Evolutionary conservation across 2,113 vertebrate species (phyloP), one percentile per base, ranked within the genome.

Genomic region (Tetrax tetrax): DNA sequence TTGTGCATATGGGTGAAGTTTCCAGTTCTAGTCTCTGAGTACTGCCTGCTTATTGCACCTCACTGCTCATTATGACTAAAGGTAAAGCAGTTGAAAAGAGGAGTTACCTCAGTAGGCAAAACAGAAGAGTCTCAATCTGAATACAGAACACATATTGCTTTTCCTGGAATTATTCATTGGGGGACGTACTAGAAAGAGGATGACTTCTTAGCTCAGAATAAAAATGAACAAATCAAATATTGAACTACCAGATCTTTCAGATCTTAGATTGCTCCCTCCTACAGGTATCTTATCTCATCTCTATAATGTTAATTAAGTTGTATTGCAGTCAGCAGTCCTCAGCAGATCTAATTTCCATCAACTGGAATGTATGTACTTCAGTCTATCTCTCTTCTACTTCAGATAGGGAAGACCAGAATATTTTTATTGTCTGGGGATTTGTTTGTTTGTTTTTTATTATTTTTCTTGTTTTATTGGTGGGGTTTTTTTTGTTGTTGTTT

Each of bases 181-280:
- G 48, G 35, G 38, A 15, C 35, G 53, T 68, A 68, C 9, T 59
- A 56, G 31, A 77, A 82, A 63, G 54, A 86, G 63, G 29, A 48
- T 90, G 51, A 86, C 4, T 61, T 94, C 56, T 81, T 87, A 57
- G 33, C 74, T 89, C 51, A 72, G 38, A 83, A 88, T 87, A 87
- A 89, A 95, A 95, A 75, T 54, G 48, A 95, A 78, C 54, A 94
- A 89, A 89, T 96, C 76, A 91, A 95, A 84, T 87, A 63, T 8
- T 69, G 65, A 94, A 70, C 48, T 54, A 57, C 35, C 23, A 61
- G 27, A 24, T 75, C 19, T 66, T 90, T 77, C 45, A 91, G 13
- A 9, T 71, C 35, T 65, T 80, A 61, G 54, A 37, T 85, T 85
- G 38, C 64, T 19, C 25, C 17, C 31, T 72, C 56, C 56, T 50